phyloP scores from a whole-genome alignment of 2,113 vertebrate genomes.

The Struthio camelus region DNA sequence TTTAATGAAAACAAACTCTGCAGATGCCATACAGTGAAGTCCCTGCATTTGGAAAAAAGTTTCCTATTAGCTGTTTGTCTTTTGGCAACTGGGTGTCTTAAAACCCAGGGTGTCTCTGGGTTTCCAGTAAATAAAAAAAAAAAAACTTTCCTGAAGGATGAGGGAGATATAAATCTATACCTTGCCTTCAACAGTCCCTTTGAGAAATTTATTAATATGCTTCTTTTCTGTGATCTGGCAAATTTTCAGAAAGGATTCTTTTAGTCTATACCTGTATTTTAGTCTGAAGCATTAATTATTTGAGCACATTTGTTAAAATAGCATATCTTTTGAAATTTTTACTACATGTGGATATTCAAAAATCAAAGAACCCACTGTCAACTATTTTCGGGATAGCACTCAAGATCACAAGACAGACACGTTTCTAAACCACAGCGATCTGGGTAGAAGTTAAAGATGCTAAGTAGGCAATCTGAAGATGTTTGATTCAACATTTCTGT shows the following conservation, averaged over 20 bases:
- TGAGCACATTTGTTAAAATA: background rate
- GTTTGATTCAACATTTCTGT: background rate
- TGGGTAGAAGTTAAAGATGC: background rate
- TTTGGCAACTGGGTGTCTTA: background rate
- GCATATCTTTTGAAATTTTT: background rate
- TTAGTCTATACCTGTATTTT: background rate
- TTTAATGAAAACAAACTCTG: conserved; percentile 1
- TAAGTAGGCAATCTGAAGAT: background rate
- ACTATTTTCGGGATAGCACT: background rate
- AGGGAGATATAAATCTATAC: background rate
- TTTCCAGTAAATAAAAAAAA: background rate
- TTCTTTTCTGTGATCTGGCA: background rate
- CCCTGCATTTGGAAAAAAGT: background rate
- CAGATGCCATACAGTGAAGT: background rate
- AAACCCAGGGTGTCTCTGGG: background rate
- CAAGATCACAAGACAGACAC: conserved; percentile 36
- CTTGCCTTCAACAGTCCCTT: background rate
- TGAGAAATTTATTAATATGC: background rate
- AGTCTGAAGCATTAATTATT: background rate
- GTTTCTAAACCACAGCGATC: conserved; percentile 8
- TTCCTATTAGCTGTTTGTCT: background rate
- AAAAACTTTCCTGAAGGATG: background rate
- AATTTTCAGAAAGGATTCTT: background rate
- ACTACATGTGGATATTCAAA: background rate
- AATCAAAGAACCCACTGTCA: conserved; percentile 2